Evolutionary conservation across 2,113 vertebrate genomes (phyloP).

Genomic region (Macquaria australasica): DNA sequence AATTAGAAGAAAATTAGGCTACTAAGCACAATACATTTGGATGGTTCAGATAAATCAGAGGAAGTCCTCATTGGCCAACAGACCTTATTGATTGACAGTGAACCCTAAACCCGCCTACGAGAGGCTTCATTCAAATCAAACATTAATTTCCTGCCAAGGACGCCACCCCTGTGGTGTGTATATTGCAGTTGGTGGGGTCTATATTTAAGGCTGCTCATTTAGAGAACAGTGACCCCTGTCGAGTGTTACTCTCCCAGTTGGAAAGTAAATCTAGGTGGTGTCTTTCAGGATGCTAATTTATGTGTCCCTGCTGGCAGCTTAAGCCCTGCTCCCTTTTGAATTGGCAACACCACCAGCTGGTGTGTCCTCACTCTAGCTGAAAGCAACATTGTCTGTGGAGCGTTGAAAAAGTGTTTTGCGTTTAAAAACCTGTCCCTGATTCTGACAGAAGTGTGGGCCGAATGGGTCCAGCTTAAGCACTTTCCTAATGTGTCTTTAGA

Average conservation of each 20-base stretch:
- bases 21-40: conserved; percentile 27
- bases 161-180: conserved; percentile 18
- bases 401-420: conserved; percentile 46
- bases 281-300: conserved; percentile 80
- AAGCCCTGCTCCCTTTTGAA: conserved; percentile 73
- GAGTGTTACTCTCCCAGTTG: conserved; percentile 65
- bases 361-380: conserved; percentile 68
- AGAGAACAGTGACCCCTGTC: conserved; percentile 74
- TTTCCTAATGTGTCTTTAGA: conserved; percentile 52
- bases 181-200: conserved; percentile 41
- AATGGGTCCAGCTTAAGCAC: conserved; percentile 41
- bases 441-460: conserved; percentile 63
- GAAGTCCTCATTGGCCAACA: conserved; percentile 22
- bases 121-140: conserved; percentile 62
- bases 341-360: conserved; percentile 74
- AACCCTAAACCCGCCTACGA: conserved; percentile 26
- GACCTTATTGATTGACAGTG: conserved; percentile 47
- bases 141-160: conserved; percentile 39
- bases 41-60: conserved; percentile 36
- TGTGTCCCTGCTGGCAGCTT: conserved; percentile 77
- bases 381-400: conserved; percentile 72
- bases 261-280: conserved; percentile 73
- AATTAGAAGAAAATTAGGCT: conserved; percentile 31
- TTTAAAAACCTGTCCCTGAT: conserved; percentile 62
- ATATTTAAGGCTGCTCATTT: conserved; percentile 68